Percentiles rank a stretch among this genome's conserved stretches.
Conservation (phyloP, 2,113 vertebrate genomes). For the Peromyscus maniculatus region DNA sequence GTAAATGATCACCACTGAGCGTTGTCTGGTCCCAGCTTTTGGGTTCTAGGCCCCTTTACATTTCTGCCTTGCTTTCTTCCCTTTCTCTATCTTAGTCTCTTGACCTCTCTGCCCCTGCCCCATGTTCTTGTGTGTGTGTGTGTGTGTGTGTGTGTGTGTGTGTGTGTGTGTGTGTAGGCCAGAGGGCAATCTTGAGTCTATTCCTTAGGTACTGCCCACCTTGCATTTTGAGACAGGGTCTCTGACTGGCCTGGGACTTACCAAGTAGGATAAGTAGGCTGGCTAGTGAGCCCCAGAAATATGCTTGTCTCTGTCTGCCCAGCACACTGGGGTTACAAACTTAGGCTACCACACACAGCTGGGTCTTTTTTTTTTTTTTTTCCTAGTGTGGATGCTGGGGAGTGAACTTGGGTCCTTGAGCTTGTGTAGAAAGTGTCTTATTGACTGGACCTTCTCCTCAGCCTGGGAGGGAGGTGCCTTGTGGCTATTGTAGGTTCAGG, state of each 20-base stretch:
- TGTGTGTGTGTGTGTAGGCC: not conserved
- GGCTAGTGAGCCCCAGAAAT: not conserved
- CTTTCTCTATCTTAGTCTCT: not conserved
- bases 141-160: not conserved
- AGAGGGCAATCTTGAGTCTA: not conserved
- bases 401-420: not conserved
- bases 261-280: not conserved
- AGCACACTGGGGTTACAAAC: not conserved
- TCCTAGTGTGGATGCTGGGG: not conserved
- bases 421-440: not conserved
- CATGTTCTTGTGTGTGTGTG: not conserved
- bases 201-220: not conserved
- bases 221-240: not conserved
- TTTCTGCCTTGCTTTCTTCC: not conserved
- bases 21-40: not conserved
- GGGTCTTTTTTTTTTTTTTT: not conserved
- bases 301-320: not conserved
- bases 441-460: not conserved
- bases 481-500: not conserved
- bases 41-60: not conserved
- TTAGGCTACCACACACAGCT: not conserved
- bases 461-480: not conserved
- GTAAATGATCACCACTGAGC: not conserved
- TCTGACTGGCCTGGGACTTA: not conserved
- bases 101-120: rapidly evolving